A percentile compares a stretch with the other conserved stretches of the same genome.
phyloP scores from a whole-genome alignment of 1,140 invertebrate genomes.

The Macrobrachium nipponense region DNA sequence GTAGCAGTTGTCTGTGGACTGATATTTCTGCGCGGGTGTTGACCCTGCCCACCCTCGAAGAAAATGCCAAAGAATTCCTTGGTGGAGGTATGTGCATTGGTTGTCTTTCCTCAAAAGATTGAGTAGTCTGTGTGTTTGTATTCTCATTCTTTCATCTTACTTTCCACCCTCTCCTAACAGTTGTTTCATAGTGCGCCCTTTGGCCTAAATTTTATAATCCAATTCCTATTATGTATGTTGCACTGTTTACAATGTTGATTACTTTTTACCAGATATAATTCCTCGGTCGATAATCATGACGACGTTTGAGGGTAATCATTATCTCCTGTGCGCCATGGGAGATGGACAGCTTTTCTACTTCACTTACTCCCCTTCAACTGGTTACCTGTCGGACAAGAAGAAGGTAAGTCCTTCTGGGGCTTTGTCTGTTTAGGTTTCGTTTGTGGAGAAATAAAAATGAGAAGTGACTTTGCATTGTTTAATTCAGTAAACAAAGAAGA shows the following conservation, averaged over 20 bases:
- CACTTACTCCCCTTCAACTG: conserved; percentile 80
- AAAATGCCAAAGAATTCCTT: conserved; percentile 86
- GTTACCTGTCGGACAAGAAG: conserved; percentile 84
- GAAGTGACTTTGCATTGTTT: too few species aligned
- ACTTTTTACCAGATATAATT: conserved; percentile 60
- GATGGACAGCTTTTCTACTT: conserved; percentile 99
- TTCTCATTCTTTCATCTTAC: too few species aligned
- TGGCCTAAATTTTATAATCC: too few species aligned
- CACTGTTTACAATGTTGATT: conserved; percentile 10
- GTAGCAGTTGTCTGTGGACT: conserved; percentile 95
- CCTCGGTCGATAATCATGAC: conserved; percentile 90
- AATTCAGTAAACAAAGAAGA: too few species aligned
- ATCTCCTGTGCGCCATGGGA: conserved; percentile 91
- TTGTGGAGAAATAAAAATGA: background rate
- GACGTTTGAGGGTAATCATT: conserved; percentile 91
- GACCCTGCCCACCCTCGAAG: conserved; percentile 81
- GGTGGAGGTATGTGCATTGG: conserved; percentile 77
- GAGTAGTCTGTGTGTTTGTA: too few species aligned
- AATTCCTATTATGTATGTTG: too few species aligned
- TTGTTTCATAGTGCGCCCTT: too few species aligned
- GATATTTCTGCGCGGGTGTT: conserved; percentile 93
- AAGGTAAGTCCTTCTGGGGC: conserved; percentile 72
- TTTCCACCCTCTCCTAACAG: too few species aligned
- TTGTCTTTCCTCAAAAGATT: too few species aligned
- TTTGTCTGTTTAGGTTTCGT: background rate